Evolutionary conservation across 1,140 invertebrate species (phyloP), one percentile per base, ranked within the genome.

Genomic region (Dolichoris vasculosae): DNA sequence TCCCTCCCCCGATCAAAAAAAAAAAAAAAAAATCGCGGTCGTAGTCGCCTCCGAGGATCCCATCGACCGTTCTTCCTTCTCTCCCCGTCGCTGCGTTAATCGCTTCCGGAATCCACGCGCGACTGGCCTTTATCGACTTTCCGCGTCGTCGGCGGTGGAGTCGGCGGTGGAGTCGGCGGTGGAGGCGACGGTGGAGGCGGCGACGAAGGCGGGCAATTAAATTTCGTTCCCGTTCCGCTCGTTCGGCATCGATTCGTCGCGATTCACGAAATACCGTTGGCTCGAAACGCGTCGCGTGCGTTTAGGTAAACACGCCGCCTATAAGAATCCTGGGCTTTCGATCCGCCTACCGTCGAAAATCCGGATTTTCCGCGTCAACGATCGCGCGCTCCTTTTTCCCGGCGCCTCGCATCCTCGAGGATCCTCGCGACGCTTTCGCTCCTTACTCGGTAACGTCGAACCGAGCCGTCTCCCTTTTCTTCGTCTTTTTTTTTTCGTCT

Each of bases 351-450:
- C 23, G 1, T 4, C 55, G 23, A 26, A 59, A 59, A 59, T 26
- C 26, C 23, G 2, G 23, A 1, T 26, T 26, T 23, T 59, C 23
- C 55, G 2, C 55, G 7, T 13, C 48, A 17, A 51, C 15, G 48
- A 17, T 51, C 48, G 55, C 23, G 6, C n/a, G 26, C 30, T 48
- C 30, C 30, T 48, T 48, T 26, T 26, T 59, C 55, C 20, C 8
- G 9, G n/a, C n/a, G 43, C 15, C 38, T 40, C 20, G 51, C 32
- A 38, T 69, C 23, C 77, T 79, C 77, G 67, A 80, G 59, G 55
- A 80, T 80, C 38, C 77, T n/a, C 79, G 30, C 38, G 64, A 17
- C 30, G 79, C 79, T 81, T 81, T 81, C 79, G 71, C 79, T 81
- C 82, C 64, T 63, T 76, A 75, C 43, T 32, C 69, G 48, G 51